Base-by-base conservation (phyloP, 2,888 invertebrate genomes). In the Callyntrura guangdongensis region DNA sequence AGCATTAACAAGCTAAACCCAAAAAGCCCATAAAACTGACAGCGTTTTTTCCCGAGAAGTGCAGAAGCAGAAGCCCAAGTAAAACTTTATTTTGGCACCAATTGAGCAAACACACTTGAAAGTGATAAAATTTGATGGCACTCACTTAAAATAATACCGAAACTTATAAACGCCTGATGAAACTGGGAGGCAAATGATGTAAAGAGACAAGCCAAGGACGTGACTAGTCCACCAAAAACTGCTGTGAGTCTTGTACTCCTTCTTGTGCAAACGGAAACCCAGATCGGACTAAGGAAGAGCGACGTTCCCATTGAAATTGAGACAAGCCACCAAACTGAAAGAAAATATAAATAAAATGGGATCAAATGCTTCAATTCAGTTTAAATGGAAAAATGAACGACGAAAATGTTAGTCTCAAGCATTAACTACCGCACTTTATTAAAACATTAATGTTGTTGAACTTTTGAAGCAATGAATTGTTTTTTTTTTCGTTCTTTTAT, bases 301-400 rank as follows among this genome's bases (percentile, higher is more conserved):
- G 98, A 97, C 81, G 97, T 96, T 83, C 97, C 97, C 47, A 97
- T 96, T 72, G 97, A 97, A 94, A 97, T 95, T 12, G 97, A 97
- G 85, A 98, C 98, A n/a, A n/a, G n/a, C 91, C 98, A 96, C 96
- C 97, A 97, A 95, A 97, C 98, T 98, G 96, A n/a, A n/a, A n/a
- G n/a, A n/a, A n/a, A n/a, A n/a, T n/a, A n/a, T n/a, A n/a, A n/a
- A n/a, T n/a, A n/a, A n/a, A n/a, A n/a, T n/a, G n/a, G n/a, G n/a
- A n/a, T n/a, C n/a, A n/a, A n/a, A n/a, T n/a, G n/a, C n/a, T n/a
- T n/a, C n/a, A n/a, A n/a, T n/a, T n/a, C 25, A 3, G n/a, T 6
- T 25, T n/a, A 22, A 36, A 74, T 47, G 47, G 4, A 74, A 47
- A 74, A 64, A 25, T 25, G 64, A 11, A 9, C 64, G 22, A 3